Percentiles rank a stretch among this genome's conserved stretches.
These are phyloP conservation scores for Elachura formosa DNA, from an alignment of 2,113 vertebrate genomes.

Conservation along the genomic window DNA sequence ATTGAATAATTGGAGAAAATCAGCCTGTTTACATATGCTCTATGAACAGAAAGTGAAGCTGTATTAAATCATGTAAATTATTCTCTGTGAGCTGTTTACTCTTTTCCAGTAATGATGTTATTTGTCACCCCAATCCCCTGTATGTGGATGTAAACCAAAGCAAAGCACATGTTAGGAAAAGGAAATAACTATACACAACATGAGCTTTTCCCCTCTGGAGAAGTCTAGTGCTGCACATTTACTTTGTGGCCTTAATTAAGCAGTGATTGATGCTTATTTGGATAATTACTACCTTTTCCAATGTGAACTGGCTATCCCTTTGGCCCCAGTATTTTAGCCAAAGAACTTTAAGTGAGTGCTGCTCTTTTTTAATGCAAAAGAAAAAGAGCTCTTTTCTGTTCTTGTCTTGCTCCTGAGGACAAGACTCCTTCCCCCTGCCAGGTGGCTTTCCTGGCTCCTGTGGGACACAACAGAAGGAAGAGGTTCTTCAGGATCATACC, in stretches of 20 bases:
- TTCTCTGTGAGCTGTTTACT: conserved; percentile 52
- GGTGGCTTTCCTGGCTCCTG: not conserved
- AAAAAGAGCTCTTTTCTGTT: not conserved
- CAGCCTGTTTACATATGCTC: conserved; percentile 31
- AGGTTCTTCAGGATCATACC: not conserved
- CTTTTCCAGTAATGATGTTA: conserved; percentile 47
- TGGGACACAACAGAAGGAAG: not conserved
- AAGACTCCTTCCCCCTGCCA: not conserved
- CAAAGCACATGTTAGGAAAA: conserved; percentile 6
- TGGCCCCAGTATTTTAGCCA: not conserved
- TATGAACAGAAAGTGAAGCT: conserved; percentile 40
- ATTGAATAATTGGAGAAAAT: conserved; percentile 58
- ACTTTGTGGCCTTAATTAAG: conserved; percentile 28
- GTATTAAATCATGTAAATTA: conserved; percentile 58
- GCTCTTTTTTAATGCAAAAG: not conserved
- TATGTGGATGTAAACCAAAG: conserved; percentile 15
- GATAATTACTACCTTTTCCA: conserved; percentile 6
- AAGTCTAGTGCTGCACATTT: not conserved
- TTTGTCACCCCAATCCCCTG: conserved; percentile 45
- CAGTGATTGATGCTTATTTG: conserved; percentile 37
- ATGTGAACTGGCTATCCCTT: not conserved
- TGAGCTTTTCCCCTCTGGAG: conserved; percentile 12
- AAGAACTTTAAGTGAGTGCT: not conserved
- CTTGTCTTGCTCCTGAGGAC: not conserved
- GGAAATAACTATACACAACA: not conserved